Evolutionary conservation across 2,797 vertebrate species (phyloP).

Genomic region (Florisuga fusca): DNA sequence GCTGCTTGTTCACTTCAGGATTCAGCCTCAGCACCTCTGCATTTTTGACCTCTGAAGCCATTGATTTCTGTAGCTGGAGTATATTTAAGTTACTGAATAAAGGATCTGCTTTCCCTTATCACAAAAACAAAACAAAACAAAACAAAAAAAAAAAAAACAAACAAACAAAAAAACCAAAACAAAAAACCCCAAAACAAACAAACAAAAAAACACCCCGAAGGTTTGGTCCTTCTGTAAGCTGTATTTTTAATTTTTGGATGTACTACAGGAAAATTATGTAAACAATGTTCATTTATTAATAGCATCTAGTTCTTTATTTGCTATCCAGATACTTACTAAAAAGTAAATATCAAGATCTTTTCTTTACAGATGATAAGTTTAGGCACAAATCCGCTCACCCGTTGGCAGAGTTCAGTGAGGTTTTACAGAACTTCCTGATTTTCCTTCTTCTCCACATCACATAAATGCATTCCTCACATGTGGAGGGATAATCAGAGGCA

Average conservation of each 20-base stretch:
- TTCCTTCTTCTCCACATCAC: not conserved
- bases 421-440: not conserved
- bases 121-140: not conserved
- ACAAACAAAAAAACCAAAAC: too few species aligned
- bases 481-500: not conserved
- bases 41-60: slow-evolving; percentile 39
- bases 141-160: too few species aligned
- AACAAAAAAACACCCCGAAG: not conserved
- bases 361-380: not conserved
- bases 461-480: not conserved
- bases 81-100: not conserved
- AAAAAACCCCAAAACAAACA: too few species aligned
- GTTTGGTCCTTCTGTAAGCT: not conserved
- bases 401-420: not conserved
- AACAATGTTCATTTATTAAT: not conserved
- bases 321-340: not conserved
- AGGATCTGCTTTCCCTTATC: not conserved
- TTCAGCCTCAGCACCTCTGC: not conserved
- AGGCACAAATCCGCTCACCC: not conserved
- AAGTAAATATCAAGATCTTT: not conserved
- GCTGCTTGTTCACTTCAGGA: slow-evolving; percentile 16
- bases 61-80: slow-evolving; percentile 52
- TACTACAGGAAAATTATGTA: not conserved
- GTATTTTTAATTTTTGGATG: not conserved
- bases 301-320: not conserved